Evolutionary conservation across 2,113 vertebrate genomes (phyloP), one percentile per base, ranked within the genome.

Genomic region (Rhabdornis inornatus): DNA sequence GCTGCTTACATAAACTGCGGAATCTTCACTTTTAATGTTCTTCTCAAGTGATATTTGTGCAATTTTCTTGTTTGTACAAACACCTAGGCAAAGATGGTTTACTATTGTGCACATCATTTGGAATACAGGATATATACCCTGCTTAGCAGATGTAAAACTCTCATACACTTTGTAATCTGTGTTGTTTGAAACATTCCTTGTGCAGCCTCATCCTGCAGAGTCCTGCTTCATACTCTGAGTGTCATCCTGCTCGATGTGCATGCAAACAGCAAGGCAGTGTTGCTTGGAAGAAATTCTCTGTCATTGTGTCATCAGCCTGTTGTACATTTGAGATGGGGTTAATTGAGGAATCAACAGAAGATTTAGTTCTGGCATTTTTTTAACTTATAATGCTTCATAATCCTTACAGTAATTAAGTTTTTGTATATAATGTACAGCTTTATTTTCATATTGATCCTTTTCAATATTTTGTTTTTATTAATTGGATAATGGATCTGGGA

Each of bases 121-220:
- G 37, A 86, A 28, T 11, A 21, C 10, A 4, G 12, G 18, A 12
- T 42, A 6, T 63, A 9, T 19, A 56, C 23, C 11, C 13, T 80
- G 40, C 64, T 60, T 40, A 37, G 44, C 25, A 69, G 39, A 61
- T 66, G 9, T 84, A 16, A n/a, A 64, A 3, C 27, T 63, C 5
- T 47, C 18, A 6, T 76, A 16, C 2, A 2, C 20, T 55, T 37
- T 50, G n/a, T 82, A 37, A 45, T 22, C 31, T 17, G 0, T n/a
- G 13, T 52, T 64, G 37, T 78, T 82, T 31, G 42, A 35, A 88
- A 37, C 12, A 0, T 39, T 81, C 89, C 14, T 80, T 20, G 19
- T 2, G 10, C 74, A 69, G 63, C 74, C 47, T 78, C 23, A 53
- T 61, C 39, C 12, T 69, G 72, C 39, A 39, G 23, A 24, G 47